phyloP scores from a whole-genome alignment of 2,888 invertebrate species.

The Caenorhabditis becei region DNA sequence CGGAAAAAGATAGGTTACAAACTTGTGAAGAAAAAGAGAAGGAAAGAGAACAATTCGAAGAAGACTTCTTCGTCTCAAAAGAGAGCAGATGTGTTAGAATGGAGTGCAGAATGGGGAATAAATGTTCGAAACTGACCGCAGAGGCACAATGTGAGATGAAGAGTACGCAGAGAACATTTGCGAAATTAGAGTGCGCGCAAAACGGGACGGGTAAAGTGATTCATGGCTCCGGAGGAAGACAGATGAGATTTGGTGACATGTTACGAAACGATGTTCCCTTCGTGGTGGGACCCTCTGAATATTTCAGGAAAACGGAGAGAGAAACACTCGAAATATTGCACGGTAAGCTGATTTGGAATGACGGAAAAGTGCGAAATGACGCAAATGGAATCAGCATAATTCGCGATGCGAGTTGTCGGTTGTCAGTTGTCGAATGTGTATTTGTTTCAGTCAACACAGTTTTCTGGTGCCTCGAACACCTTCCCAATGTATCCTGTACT shows the following conservation, averaged over 20 bases:
- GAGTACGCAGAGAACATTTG: constrained; percentile 16
- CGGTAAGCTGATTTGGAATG: constrained; percentile 49
- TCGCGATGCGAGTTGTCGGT: constrained; percentile 4
- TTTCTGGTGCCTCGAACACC: constrained; percentile 11
- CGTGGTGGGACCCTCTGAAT: not conserved
- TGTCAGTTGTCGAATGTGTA: constrained; percentile 7
- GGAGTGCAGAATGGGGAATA: constrained; percentile 22
- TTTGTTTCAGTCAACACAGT: constrained; percentile 15
- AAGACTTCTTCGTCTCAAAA: not conserved
- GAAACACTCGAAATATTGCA: not conserved
- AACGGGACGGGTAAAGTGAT: constrained; percentile 22
- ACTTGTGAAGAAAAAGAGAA: not conserved
- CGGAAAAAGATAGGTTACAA: not conserved
- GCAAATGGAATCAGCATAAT: constrained; percentile 52
- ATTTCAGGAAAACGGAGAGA: not conserved
- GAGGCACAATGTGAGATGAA: constrained; percentile 6
- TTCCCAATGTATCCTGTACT: not conserved
- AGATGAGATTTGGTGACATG: constrained; percentile 21
- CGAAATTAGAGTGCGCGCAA: constrained; percentile 17
- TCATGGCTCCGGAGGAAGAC: constrained; percentile 16
- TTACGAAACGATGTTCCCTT: not conserved
- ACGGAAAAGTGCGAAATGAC: constrained; percentile 59
- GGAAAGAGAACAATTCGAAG: not conserved
- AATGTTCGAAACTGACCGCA: constrained; percentile 20
- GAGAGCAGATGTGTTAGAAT: constrained; percentile 23